Base-by-base conservation (phyloP, 1,140 invertebrate genomes). In the Micrasema longulum region DNA sequence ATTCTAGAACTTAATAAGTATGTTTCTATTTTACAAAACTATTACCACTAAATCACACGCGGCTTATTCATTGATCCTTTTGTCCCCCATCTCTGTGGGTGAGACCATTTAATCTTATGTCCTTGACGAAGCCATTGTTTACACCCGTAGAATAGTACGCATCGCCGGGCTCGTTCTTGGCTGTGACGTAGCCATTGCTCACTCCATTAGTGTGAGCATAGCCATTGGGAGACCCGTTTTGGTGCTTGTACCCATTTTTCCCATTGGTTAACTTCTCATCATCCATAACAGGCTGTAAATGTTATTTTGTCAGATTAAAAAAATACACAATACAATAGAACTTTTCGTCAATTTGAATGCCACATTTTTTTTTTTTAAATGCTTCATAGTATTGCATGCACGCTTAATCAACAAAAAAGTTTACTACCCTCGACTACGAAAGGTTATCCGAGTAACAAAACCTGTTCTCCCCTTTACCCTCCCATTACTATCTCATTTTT, bases 131-230 rank as follows among this genome's bases (percentile, higher is more conserved):
- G 47, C 89, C 89, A 76, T 90, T 90, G 75, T 88, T 88, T 60
- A 88, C 87, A 12, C 89, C 89, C 74, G 89, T 90, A 50, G 88
- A 89, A 80, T 90, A 89, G 78, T 88, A 89, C 35, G 89, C 83
- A 84, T 91, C 85, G 79, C 87, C 83, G 63, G 88, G 86, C 48
- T 88, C 87, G 74, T 86, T 88, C 76, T 89, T 89, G 57, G 87
- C 86, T 62, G 88, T 87, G 60, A 87, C 83, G 69, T 88, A 88
- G 26, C 80, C 79, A 23, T 75, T 80, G 70, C 65, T 72, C 4
- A 48, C 63, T 26, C 76, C 38, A 55, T 76, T 66, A 68, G 75
- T 23, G 47, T 75, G 73, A 14, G 31, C 20, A 16, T 71, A 75
- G 35, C 73, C 73, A 43, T 74, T 74, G n/a, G n/a, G n/a, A n/a